A percentile compares a stretch with the other conserved stretches of the same genome.
These are phyloP conservation scores for Erebia palarica DNA, from an alignment of 2,888 invertebrate genomes.

Conservation along the genomic window DNA sequence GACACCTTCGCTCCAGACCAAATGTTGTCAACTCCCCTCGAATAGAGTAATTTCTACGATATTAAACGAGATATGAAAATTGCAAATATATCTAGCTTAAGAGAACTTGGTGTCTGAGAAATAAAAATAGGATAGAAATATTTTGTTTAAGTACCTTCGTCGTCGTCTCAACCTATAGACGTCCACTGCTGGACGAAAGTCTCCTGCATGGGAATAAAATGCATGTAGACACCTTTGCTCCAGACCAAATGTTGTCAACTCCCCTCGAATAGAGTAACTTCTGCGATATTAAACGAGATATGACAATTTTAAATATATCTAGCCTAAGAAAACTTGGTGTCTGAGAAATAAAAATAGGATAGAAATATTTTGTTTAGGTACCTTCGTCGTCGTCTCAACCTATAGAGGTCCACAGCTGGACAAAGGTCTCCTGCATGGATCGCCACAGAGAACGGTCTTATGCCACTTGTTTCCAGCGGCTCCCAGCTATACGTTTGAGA, in stretches of 20 bases:
- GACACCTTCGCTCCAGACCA: conserved; percentile 68
- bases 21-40: conserved; percentile 62
- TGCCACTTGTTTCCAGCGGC: too few relatives aligned
- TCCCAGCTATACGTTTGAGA: too few relatives aligned
- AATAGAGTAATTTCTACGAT: conserved; percentile 21
- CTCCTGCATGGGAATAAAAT: conserved; percentile 70
- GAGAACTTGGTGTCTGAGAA: neutral
- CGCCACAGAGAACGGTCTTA: too few relatives aligned
- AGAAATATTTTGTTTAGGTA: too few relatives aligned
- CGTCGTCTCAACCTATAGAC: too few relatives aligned
- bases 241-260: conserved; percentile 62
- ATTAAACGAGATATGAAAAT: conserved; percentile 22
- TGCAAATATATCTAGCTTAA: neutral
- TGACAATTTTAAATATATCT: conserved; percentile 9
- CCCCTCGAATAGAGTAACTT: conserved; percentile 46
- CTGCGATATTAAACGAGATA: conserved; percentile 20
- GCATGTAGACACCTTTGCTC: conserved; percentile 74
- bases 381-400: too few relatives aligned
- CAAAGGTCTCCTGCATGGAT: too few relatives aligned
- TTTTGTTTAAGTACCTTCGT: too few relatives aligned
- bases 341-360: neutral
- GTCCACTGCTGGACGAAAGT: too few relatives aligned
- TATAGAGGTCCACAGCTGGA: too few relatives aligned
- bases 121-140: neutral
- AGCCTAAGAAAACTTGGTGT: too few relatives aligned